Evolutionary conservation across 2,888 invertebrate genomes (phyloP).

Genomic region (Merodon equestris): DNA sequence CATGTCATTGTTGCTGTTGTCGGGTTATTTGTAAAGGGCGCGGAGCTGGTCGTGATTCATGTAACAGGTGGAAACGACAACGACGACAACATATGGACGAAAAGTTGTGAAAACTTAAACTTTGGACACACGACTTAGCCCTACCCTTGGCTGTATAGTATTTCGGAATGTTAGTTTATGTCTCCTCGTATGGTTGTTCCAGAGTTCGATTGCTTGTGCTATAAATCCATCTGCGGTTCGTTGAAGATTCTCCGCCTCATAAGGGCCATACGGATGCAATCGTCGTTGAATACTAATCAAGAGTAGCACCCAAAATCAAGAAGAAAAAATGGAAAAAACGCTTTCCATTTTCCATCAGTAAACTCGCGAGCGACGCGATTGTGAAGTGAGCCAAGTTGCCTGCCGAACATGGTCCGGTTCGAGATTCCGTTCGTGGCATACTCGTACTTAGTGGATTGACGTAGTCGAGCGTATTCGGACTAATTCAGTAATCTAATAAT

Average conservation of each 20-base stretch:
- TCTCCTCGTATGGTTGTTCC: slow-evolving; percentile 1
- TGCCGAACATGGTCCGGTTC: slow-evolving; percentile 39
- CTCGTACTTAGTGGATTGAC: not conserved
- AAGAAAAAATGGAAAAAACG: slow-evolving; percentile 21
- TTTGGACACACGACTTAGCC: slow-evolving; percentile 17
- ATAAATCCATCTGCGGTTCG: slow-evolving; percentile 47
- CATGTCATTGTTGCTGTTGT: too few species aligned
- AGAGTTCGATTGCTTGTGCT: slow-evolving; percentile 6
- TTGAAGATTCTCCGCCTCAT: slow-evolving; percentile 31
- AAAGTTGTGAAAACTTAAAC: slow-evolving; percentile 1
- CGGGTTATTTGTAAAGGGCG: slow-evolving; percentile 10
- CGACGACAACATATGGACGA: too few species aligned
- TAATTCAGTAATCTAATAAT: slow-evolving; percentile 24
- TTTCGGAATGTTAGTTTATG: slow-evolving; percentile 17
- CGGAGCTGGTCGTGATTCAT: slow-evolving; percentile 38
- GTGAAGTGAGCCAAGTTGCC: not conserved
- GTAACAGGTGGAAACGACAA: slow-evolving; percentile 60
- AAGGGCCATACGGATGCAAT: slow-evolving; percentile 44
- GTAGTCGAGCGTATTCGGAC: slow-evolving; percentile 33
- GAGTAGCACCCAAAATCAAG: slow-evolving; percentile 3
- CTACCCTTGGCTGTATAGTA: too few species aligned
- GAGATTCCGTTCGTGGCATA: slow-evolving; percentile 52
- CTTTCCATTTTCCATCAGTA: not conserved
- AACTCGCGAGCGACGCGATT: not conserved
- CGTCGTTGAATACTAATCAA: slow-evolving; percentile 53